Conservation (phyloP, 2,113 vertebrate genomes). For the Zeus faber region DNA sequence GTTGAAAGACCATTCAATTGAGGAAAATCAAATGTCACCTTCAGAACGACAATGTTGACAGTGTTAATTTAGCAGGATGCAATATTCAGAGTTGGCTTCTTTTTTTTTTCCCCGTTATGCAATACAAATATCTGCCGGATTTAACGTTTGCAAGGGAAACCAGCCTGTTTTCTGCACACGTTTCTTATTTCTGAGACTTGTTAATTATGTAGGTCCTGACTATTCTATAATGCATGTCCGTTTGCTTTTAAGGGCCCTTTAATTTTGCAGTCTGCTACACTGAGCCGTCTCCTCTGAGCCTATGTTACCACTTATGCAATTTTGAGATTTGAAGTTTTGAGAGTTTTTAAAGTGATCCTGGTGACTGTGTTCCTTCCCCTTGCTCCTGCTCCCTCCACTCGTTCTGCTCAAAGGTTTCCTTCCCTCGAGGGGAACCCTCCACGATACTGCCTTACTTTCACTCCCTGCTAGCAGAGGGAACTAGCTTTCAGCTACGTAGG, state of each 20-base stretch:
- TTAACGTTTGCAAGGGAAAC: too few species aligned
- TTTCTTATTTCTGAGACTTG: constrained; percentile 26
- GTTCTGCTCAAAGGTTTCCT: constrained; percentile 31
- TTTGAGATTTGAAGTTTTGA: constrained; percentile 28
- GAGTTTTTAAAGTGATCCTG: constrained; percentile 19
- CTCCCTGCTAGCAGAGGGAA: constrained; percentile 36
- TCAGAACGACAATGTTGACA: too few species aligned
- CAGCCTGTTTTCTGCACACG: background rate
- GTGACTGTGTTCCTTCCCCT: constrained; percentile 25
- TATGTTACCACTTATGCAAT: constrained; percentile 45
- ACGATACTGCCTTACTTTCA: constrained; percentile 61
- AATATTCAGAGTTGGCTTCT: too few species aligned
- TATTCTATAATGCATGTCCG: constrained; percentile 30
- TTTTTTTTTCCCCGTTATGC: too few species aligned
- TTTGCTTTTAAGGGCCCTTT: constrained; percentile 18
- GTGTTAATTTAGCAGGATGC: too few species aligned
- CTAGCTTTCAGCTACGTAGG: constrained; percentile 22
- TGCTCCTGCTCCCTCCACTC: constrained; percentile 23
- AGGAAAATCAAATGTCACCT: too few species aligned
- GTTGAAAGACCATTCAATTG: too few species aligned
- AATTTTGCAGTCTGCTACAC: constrained; percentile 50
- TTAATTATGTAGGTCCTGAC: constrained; percentile 52
- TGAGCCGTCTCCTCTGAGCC: constrained; percentile 62
- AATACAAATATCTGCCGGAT: too few species aligned
- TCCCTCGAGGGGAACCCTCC: constrained; percentile 21